Conservation (phyloP, 2,113 vertebrate species). For the Budorcas taxicolor region DNA sequence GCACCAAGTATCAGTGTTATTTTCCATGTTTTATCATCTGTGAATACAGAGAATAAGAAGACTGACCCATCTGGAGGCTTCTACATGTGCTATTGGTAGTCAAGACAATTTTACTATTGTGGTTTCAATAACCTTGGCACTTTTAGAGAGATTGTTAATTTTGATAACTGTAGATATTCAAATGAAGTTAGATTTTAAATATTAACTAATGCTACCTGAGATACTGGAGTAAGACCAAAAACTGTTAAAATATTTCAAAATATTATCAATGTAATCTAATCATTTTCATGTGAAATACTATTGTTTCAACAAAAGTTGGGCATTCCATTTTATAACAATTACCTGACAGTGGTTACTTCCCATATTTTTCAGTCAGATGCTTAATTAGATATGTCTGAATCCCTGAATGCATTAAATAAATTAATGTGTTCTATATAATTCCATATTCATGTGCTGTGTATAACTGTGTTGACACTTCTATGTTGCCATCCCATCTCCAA, state of each 20-base stretch:
- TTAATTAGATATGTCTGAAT: background rate
- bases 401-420: background rate
- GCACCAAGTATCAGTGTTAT: background rate
- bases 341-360: background rate
- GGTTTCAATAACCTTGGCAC: background rate
- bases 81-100: background rate
- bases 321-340: background rate
- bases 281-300: background rate
- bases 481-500: background rate
- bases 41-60: background rate
- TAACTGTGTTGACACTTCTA: background rate
- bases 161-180: background rate
- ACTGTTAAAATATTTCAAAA: background rate
- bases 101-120: background rate
- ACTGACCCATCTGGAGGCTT: background rate
- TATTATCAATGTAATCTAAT: background rate
- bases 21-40: background rate
- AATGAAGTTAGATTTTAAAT: background rate
- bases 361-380: background rate
- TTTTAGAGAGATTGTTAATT: background rate
- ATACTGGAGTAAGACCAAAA: background rate
- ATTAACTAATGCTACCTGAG: background rate
- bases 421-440: background rate
- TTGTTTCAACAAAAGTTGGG: background rate
- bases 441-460: background rate